Percentiles rank a stretch among this genome's conserved stretches.
Conservation (phyloP, 2,888 invertebrate genomes). For the Tenodera sinensis region DNA sequence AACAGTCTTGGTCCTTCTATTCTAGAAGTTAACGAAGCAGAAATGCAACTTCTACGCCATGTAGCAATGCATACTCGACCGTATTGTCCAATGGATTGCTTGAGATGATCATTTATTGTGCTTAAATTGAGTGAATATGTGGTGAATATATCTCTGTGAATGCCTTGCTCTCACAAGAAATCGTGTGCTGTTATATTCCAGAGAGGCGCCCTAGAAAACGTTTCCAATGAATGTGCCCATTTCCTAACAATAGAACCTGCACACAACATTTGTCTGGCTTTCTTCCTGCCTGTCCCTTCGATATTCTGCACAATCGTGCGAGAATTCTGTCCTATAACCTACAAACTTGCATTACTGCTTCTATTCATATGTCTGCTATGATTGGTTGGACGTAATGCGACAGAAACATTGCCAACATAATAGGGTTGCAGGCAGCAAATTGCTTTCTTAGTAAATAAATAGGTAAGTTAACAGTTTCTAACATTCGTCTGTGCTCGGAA, state of each 20-base stretch:
- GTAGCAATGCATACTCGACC: no score
- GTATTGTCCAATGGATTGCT: no score
- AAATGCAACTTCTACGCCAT: no score
- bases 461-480: no score
- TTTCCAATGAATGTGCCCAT: background rate
- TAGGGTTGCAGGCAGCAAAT: no score
- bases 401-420: no score
- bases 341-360: background rate
- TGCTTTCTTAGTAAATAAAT: no score
- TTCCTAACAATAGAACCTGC: background rate
- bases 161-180: background rate
- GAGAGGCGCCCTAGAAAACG: background rate
- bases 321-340: background rate
- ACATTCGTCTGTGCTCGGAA: no score
- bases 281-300: background rate
- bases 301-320: background rate
- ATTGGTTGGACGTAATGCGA: no score
- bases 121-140: background rate
- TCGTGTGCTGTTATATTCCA: background rate
- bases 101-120: background rate
- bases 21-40: no score
- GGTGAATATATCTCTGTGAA: background rate
- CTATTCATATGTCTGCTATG: no score
- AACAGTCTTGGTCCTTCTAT: no score
- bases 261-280: background rate